These are phyloP conservation scores for Lathamus discolor DNA, from an alignment of 2,113 vertebrate species.

Conservation along the genomic window DNA sequence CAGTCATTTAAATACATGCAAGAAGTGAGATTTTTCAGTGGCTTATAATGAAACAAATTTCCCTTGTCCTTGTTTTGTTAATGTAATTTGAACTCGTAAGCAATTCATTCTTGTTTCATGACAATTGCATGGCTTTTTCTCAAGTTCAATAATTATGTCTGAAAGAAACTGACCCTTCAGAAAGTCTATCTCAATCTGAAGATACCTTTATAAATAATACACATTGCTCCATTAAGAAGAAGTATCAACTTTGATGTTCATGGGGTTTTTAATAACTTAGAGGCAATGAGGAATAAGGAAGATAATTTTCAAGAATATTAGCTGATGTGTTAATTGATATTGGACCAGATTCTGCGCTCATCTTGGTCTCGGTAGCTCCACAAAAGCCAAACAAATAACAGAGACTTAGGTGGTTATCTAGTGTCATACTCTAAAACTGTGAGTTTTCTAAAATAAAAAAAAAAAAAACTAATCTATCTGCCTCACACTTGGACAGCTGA, in stretches of 20 bases:
- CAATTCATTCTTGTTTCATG: neutral
- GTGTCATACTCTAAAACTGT: neutral
- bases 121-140: neutral
- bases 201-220: neutral
- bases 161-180: neutral
- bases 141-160: neutral
- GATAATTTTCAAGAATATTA: neutral
- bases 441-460: neutral
- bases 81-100: neutral
- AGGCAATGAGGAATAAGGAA: neutral
- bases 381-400: neutral
- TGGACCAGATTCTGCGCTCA: neutral
- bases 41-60: neutral
- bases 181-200: neutral
- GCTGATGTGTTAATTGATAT: neutral
- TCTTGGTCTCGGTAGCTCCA: neutral
- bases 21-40: neutral
- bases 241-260: neutral
- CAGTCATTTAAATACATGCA: neutral
- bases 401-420: neutral
- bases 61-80: neutral
- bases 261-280: neutral
- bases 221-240: neutral
- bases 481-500: neutral
- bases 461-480: neutral